A percentile compares a stretch with the other conserved stretches of the same genome.
These are phyloP conservation scores for Etheostoma spectabile DNA, from an alignment of 2,113 vertebrate genomes.

Conservation along the genomic window DNA sequence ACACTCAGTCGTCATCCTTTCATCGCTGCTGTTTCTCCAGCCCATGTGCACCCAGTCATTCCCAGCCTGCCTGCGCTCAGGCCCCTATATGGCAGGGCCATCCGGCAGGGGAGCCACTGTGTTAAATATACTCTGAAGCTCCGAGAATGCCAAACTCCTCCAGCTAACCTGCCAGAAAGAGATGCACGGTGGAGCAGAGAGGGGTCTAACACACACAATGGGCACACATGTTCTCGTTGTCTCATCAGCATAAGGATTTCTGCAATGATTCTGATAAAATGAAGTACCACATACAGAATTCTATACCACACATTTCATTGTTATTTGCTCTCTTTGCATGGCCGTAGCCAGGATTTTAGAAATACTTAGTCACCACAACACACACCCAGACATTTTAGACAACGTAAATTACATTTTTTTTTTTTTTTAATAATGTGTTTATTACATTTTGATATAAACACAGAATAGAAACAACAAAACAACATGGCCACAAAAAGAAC, in stretches of 20 bases:
- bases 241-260: conserved; percentile 66
- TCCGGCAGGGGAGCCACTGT: conserved; percentile 67
- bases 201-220: conserved; percentile 9
- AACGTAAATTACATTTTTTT: no score
- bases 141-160: conserved; percentile 59
- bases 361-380: background rate
- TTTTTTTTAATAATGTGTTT: no score
- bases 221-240: conserved; percentile 50
- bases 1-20: conserved; percentile 70
- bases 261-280: background rate
- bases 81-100: conserved; percentile 76
- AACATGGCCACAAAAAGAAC: no score
- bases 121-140: conserved; percentile 80
- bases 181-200: conserved; percentile 35
- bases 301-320: background rate
- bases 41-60: conserved; percentile 43
- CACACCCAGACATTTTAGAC: background rate
- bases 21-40: conserved; percentile 47
- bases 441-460: no score
- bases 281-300: background rate
- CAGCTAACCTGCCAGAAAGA: conserved; percentile 57
- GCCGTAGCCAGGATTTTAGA: background rate
- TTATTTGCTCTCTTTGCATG: background rate
- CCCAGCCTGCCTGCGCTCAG: conserved; percentile 44
- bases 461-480: no score